phyloP scores from a whole-genome alignment of 2,797 vertebrate species.

The Lagodon rhomboides region DNA sequence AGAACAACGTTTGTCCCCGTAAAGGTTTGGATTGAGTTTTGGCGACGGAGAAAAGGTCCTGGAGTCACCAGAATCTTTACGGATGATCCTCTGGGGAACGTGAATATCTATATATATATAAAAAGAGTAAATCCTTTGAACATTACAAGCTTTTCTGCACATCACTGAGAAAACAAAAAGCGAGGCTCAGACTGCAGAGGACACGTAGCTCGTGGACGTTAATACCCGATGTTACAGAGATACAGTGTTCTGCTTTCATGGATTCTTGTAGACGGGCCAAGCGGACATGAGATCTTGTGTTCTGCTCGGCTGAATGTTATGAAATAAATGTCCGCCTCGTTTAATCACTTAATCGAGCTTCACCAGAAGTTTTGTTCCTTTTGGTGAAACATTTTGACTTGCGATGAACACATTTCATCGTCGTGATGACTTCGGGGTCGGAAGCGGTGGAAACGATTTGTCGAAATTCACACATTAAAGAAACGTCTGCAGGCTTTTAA shows the following conservation, averaged over 20 bases:
- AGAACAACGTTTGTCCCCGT: not conserved
- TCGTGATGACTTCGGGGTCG: not conserved
- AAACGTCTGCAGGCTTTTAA: not conserved
- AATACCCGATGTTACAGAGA: not conserved
- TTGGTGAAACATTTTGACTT: not conserved
- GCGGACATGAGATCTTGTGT: constrained; percentile 23
- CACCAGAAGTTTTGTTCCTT: not conserved
- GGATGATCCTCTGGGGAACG: not conserved
- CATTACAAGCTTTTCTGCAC: not conserved
- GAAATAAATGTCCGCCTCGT: constrained; percentile 14
- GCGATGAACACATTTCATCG: not conserved
- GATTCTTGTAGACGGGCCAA: constrained; percentile 39
- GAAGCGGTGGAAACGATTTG: not conserved
- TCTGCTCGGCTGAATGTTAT: constrained; percentile 15
- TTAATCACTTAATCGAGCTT: constrained; percentile 25
- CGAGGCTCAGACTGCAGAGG: not conserved
- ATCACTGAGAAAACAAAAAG: not conserved
- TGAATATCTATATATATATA: no score
- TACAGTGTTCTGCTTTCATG: constrained; percentile 7
- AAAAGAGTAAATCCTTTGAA: no score
- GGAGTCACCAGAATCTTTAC: not conserved
- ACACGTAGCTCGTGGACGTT: not conserved
- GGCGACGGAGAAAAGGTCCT: not conserved
- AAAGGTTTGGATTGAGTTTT: not conserved
- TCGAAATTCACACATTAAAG: not conserved